Evolutionary conservation across 2,797 vertebrate species (phyloP).

Genomic region (Artibeus jamaicensis): DNA sequence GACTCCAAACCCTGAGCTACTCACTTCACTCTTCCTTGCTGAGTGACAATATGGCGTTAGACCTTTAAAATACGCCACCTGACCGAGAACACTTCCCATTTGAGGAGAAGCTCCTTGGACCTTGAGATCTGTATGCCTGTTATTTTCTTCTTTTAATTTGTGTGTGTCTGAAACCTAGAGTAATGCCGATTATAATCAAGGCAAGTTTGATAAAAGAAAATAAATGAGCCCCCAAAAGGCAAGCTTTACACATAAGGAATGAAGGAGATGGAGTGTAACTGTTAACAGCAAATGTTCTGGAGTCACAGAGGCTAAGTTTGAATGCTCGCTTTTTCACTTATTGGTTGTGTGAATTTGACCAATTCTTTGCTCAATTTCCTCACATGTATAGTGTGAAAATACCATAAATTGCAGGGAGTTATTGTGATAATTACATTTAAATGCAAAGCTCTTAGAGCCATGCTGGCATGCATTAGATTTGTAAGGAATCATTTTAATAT

Average conservation of each 20-base stretch:
- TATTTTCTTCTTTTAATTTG: neutral
- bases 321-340: neutral
- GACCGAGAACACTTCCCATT: neutral
- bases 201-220: neutral
- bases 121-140: neutral
- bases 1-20: neutral
- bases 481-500: neutral
- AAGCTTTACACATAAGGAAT: neutral
- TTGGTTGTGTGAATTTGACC: neutral
- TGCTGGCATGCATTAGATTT: neutral
- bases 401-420: neutral
- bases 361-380: conserved; percentile 20
- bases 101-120: neutral
- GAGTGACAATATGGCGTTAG: neutral
- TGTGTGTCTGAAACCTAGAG: neutral
- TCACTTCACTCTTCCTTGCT: neutral
- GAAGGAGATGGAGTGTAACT: neutral
- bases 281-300: neutral
- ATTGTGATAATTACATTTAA: conserved; percentile 18
- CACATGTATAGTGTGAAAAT: neutral
- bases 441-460: neutral
- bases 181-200: neutral
- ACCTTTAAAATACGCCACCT: neutral
- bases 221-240: neutral
- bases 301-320: neutral